These are phyloP conservation scores for Congeria kusceri DNA, from an alignment of 2,888 invertebrate genomes.

Conservation along the genomic window DNA sequence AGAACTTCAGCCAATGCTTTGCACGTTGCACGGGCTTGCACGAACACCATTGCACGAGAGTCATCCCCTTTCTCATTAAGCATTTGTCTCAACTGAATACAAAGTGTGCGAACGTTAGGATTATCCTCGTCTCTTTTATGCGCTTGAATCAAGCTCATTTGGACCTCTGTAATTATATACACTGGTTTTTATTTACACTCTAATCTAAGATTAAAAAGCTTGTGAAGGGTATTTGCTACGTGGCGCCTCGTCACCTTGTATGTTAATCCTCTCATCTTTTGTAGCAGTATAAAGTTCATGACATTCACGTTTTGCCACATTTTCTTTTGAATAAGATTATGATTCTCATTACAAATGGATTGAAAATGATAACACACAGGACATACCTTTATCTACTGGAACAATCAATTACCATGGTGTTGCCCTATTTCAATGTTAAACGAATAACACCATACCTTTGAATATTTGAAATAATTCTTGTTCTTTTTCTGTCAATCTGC, in stretches of 20 bases:
- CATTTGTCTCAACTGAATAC: constrained; percentile 45
- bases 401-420: too few species aligned
- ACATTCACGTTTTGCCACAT: too few species aligned
- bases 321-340: too few species aligned
- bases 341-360: too few species aligned
- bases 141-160: neutral
- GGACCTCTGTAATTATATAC: neutral
- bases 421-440: neutral
- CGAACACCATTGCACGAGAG: constrained; percentile 70
- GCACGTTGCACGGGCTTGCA: constrained; percentile 70
- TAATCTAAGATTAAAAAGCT: too few species aligned
- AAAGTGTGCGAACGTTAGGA: constrained; percentile 63
- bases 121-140: constrained; percentile 38
- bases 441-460: neutral
- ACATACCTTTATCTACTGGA: too few species aligned
- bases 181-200: too few species aligned
- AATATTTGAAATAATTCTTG: neutral
- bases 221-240: too few species aligned
- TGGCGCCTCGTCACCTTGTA: too few species aligned
- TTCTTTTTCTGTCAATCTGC: neutral
- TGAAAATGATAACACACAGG: too few species aligned
- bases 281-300: too few species aligned
- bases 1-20: constrained; percentile 64
- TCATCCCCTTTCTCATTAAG: constrained; percentile 48
- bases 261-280: too few species aligned